Conservation (phyloP, 1,140 invertebrate genomes). For the Pseudomyrmex concolor region DNA sequence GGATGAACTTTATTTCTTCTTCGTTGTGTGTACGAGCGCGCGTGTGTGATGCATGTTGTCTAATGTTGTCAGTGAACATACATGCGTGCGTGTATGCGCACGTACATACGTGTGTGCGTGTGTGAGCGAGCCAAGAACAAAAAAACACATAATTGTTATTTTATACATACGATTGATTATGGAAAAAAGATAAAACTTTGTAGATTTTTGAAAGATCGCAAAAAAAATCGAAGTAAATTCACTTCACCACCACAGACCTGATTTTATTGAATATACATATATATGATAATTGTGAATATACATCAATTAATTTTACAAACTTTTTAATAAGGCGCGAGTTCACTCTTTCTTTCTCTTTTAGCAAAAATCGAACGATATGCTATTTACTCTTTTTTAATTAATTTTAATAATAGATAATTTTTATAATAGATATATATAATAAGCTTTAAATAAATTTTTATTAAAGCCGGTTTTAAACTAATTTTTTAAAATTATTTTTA, state of each 20-base stretch:
- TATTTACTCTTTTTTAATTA: not conserved
- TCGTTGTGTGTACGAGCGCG: constrained; percentile 14
- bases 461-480: not conserved
- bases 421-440: not conserved
- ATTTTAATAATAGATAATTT: not conserved
- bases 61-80: no score
- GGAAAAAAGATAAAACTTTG: constrained; percentile 56
- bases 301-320: not conserved
- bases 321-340: no score
- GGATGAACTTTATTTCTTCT: constrained; percentile 71
- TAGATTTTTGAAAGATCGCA: constrained; percentile 50
- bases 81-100: not conserved
- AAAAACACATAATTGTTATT: constrained; percentile 42
- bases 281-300: not conserved
- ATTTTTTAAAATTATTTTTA: no score
- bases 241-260: constrained; percentile 18
- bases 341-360: no score
- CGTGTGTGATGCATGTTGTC: not conserved
- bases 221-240: constrained; percentile 38
- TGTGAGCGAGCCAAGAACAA: constrained; percentile 13
- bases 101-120: not conserved
- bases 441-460: not conserved
- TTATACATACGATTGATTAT: constrained; percentile 55
- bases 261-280: constrained; percentile 1
- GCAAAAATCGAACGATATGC: not conserved